Conservation (phyloP, 2,888 invertebrate species). For the Cheilosia vulpina region DNA sequence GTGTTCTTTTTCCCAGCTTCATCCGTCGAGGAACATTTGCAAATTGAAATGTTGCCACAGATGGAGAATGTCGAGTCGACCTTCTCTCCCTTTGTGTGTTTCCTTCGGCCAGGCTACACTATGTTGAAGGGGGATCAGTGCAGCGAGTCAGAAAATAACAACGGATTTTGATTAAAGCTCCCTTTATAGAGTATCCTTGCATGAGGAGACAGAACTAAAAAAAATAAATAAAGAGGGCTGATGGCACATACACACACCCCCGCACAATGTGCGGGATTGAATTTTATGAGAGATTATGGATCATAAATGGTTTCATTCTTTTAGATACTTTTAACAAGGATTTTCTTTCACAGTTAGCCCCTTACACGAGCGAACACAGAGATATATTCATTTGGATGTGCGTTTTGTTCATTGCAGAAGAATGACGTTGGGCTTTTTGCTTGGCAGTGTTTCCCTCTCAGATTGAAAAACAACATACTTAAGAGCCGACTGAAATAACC, state of each 20-base stretch:
- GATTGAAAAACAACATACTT: constrained; percentile 35
- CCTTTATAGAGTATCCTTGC: constrained; percentile 78
- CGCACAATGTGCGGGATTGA: constrained; percentile 79
- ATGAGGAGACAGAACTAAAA: constrained; percentile 27
- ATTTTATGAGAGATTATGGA: constrained; percentile 83
- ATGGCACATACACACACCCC: constrained; percentile 65
- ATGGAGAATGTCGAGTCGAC: constrained; percentile 71
- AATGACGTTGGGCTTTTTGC: constrained; percentile 28
- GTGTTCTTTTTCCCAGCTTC: constrained; percentile 54
- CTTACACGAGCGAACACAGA: constrained; percentile 22
- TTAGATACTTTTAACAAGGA: constrained; percentile 52
- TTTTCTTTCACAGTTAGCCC: constrained; percentile 30
- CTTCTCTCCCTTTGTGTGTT: constrained; percentile 33
- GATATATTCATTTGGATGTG: constrained; percentile 40
- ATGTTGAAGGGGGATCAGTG: constrained; percentile 83
- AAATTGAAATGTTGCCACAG: constrained; percentile 76
- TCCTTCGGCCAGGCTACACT: constrained; percentile 21
- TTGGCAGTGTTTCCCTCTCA: neutral
- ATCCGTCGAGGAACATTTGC: constrained; percentile 75
- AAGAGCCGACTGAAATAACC: constrained; percentile 22
- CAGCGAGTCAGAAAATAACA: constrained; percentile 86
- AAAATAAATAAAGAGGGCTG: constrained; percentile 44
- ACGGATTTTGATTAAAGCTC: constrained; percentile 84
- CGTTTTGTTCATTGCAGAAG: constrained; percentile 40
- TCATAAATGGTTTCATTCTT: constrained; percentile 82